Conservation (phyloP, 1,140 invertebrate species). For the Bombyx mandarina region DNA sequence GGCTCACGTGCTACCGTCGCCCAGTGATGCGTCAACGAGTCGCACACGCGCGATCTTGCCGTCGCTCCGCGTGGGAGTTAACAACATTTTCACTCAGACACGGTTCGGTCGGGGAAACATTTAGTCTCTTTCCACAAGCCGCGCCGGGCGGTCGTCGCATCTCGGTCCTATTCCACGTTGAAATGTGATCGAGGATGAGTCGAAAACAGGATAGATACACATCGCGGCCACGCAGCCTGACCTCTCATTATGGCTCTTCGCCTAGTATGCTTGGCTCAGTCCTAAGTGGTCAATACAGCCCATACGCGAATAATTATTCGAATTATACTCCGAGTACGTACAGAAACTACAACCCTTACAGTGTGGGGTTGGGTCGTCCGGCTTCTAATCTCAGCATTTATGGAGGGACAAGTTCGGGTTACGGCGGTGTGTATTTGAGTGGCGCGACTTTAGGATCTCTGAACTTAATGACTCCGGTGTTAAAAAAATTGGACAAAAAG, state of each 20-base stretch:
- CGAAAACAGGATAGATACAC: slow-evolving; percentile 56
- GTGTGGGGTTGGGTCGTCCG: slow-evolving; percentile 41
- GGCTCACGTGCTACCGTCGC: slow-evolving; percentile 29
- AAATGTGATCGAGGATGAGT: slow-evolving; percentile 53
- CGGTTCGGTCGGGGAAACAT: slow-evolving; percentile 37
- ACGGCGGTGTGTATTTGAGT: slow-evolving; percentile 73
- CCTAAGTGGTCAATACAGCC: slow-evolving; percentile 43
- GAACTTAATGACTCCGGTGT: slow-evolving; percentile 68
- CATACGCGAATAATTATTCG: slow-evolving; percentile 45
- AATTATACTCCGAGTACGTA: slow-evolving; percentile 52
- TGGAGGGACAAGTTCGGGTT: slow-evolving; percentile 75
- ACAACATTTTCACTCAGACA: slow-evolving; percentile 58
- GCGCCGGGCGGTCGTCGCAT: slow-evolving; percentile 35
- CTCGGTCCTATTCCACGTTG: slow-evolving; percentile 22
- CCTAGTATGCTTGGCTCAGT: slow-evolving; percentile 52
- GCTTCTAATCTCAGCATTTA: slow-evolving; percentile 67
- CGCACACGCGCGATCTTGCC: slow-evolving; percentile 37
- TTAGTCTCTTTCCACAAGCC: slow-evolving; percentile 54
- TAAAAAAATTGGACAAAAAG: slow-evolving; percentile 68
- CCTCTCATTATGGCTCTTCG: slow-evolving; percentile 51
- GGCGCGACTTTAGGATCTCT: slow-evolving; percentile 63
- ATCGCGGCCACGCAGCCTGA: slow-evolving; percentile 49
- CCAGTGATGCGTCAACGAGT: slow-evolving; percentile 37
- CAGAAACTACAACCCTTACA: slow-evolving; percentile 69
- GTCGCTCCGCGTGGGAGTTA: slow-evolving; percentile 39